Evolutionary conservation across 2,888 invertebrate species (phyloP).

Genomic region (Lasioglossum leucozonium): DNA sequence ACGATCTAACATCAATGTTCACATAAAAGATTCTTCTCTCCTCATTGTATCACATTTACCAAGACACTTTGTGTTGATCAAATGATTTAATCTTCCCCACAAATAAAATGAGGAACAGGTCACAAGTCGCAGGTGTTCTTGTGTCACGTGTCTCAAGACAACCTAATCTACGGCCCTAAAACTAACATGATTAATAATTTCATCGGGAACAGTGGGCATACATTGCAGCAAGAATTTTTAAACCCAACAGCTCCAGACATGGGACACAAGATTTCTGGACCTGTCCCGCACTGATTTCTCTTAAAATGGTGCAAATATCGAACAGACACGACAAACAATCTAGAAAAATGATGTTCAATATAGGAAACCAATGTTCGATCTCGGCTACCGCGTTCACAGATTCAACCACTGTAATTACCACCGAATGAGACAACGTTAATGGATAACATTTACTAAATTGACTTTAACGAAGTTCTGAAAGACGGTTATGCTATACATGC

Average conservation of each 20-base stretch:
- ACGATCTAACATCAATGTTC: background rate
- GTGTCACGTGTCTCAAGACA: background rate
- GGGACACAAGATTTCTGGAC: background rate
- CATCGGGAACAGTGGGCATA: no score
- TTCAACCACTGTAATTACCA: background rate
- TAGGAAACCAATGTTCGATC: background rate
- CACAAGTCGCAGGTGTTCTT: background rate
- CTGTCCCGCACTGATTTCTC: background rate
- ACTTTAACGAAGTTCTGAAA: constrained; percentile 47
- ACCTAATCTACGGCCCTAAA: background rate
- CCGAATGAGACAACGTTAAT: constrained; percentile 20
- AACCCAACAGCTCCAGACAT: background rate
- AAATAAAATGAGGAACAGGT: background rate
- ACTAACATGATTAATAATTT: background rate
- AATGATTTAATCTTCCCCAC: background rate
- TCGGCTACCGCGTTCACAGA: background rate
- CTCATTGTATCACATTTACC: background rate
- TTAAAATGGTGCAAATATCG: constrained; percentile 23
- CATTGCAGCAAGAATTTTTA: background rate
- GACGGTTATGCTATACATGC: constrained; percentile 45
- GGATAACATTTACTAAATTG: constrained; percentile 35
- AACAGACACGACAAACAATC: constrained; percentile 7
- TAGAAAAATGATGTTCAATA: background rate
- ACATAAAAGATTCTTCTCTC: background rate
- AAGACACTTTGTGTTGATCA: background rate